phyloP scores from a whole-genome alignment of 2,888 invertebrate genomes.

The Alentia gelatinosa region DNA sequence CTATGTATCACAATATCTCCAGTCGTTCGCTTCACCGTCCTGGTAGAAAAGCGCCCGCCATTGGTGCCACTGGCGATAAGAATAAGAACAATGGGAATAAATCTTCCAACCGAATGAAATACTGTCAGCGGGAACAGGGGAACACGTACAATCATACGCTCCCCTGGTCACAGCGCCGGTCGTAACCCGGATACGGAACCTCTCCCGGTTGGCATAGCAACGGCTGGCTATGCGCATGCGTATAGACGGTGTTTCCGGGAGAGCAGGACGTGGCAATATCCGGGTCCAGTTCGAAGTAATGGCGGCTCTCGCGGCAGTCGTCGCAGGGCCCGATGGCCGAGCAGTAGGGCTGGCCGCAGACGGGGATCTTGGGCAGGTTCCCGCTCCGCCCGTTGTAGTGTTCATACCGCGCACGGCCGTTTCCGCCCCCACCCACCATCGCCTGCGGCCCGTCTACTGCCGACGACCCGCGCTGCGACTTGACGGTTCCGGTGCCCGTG shows the following conservation, averaged over 20 bases:
- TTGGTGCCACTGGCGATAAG: too few species aligned
- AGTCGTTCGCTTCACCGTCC: too few species aligned
- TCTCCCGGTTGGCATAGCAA: not conserved
- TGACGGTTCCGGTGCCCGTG: not conserved
- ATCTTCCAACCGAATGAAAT: too few species aligned
- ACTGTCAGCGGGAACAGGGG: too few species aligned
- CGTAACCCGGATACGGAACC: not conserved
- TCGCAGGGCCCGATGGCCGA: not conserved
- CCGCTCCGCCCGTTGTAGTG: constrained; percentile 1
- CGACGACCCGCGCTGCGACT: not conserved
- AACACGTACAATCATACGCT: not conserved
- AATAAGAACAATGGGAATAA: too few species aligned
- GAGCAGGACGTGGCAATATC: constrained; percentile 32
- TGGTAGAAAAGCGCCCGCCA: too few species aligned
- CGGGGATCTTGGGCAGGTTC: constrained; percentile 12
- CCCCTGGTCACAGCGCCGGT: not conserved
- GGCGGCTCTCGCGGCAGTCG: constrained; percentile 46
- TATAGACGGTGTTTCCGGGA: not conserved
- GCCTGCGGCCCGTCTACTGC: not conserved
- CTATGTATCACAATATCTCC: too few species aligned
- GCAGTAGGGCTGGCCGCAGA: not conserved
- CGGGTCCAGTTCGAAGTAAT: constrained; percentile 56
- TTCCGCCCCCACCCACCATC: not conserved
- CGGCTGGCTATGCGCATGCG: constrained; percentile 34
- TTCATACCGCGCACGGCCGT: not conserved